Evolutionary conservation across 2,888 invertebrate genomes (phyloP), one percentile per base, ranked within the genome.

Genomic region (Trichogramma evanescens): DNA sequence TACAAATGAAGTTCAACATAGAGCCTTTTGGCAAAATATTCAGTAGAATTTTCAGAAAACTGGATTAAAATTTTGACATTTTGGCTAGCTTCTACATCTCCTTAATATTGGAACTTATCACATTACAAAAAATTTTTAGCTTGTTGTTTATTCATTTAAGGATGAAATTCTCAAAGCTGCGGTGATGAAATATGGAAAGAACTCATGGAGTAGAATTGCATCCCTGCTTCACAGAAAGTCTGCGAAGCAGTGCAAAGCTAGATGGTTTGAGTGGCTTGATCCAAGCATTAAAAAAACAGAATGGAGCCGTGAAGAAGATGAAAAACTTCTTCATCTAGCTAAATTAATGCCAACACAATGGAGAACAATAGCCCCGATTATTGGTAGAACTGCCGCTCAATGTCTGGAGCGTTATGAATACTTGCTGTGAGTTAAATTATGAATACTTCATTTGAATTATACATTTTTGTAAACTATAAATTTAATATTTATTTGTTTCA

Each of bases 131-230:
- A 50, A 39, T 38, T 49, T 39, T 60, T 49, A 13, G 46, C 59
- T 6, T 48, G 8, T 10, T 64, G 53, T 51, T 54, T 44, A 61
- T 41, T 46, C 7, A 59, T 63, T 67, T 58, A 56, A 97, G 97
- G 99, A 99, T 96, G 99, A 99, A 84, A 98, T 99, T 74, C 87
- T 99, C 63, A 99, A 99, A 84, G 99, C 99, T 62, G 99, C 99
- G 78, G 99, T 99, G 62, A 99, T 99, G 99, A 99, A 99, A 89
- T 99, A 99, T 91, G 99, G 99, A 69, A 99, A 99, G 84, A 99
- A 99, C 78, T 98, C 99, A 77, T 99, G 99, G 99, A 95, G 96
- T 58, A 90, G 99, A 74, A 99, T 99, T 77, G 99, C 99, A 40
- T 99, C 99, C 0, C 79, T 99, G 61, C 82, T 99, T 42, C 99